Evolutionary conservation across 2,113 vertebrate species (phyloP).

Genomic region (Anas platyrhynchos): DNA sequence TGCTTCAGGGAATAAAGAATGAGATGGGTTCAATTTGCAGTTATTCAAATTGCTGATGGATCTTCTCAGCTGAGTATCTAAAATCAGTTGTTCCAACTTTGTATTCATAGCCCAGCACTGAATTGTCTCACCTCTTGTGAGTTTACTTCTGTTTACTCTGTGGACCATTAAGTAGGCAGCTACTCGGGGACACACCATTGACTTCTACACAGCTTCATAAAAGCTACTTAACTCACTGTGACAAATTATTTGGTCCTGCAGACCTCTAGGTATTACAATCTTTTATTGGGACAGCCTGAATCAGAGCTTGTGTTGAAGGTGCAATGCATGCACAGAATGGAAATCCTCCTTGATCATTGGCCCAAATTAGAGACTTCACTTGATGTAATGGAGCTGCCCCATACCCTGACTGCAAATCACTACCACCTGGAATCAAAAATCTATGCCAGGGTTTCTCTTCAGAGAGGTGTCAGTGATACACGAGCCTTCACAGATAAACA

Average conservation of each 20-base stretch:
- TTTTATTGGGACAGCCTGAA: not conserved
- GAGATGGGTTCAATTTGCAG: not conserved
- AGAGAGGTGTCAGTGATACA: not conserved
- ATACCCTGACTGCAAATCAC: not conserved
- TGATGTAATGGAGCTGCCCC: not conserved
- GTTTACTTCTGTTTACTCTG: conserved; percentile 9
- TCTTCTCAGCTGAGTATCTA: not conserved
- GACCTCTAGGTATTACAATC: not conserved
- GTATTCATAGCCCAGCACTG: not conserved
- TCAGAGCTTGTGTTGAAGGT: not conserved
- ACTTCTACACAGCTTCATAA: conserved; percentile 11
- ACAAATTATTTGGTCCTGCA: not conserved
- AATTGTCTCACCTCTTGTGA: not conserved
- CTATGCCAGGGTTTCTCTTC: conserved; percentile 1
- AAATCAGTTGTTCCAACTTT: not conserved
- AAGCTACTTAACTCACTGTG: conserved; percentile 12
- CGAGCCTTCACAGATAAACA: not conserved
- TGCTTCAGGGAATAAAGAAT: not conserved
- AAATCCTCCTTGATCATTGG: not conserved
- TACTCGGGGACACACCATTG: conserved; percentile 10
- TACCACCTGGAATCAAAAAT: not conserved
- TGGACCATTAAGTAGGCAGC: not conserved
- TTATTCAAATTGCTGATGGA: not conserved
- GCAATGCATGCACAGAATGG: not conserved
- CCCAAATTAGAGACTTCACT: not conserved